A percentile compares a stretch with the other conserved stretches of the same genome.
Evolutionary conservation across 2,113 vertebrate genomes (phyloP).

Genomic region (Dinomys branickii): DNA sequence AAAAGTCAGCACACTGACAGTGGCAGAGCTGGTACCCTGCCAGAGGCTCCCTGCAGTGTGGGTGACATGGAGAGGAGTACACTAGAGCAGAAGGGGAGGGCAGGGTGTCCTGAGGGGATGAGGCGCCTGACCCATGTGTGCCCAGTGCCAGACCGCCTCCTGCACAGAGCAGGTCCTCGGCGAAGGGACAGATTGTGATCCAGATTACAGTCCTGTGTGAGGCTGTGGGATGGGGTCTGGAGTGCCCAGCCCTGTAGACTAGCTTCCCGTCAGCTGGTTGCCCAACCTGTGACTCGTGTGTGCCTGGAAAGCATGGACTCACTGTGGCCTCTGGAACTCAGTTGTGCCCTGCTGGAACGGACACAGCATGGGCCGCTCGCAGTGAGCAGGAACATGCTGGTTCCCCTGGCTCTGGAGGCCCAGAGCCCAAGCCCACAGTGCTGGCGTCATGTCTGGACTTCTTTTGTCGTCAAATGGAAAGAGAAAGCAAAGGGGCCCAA

Average conservation of each 20-base stretch:
- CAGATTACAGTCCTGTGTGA: background rate
- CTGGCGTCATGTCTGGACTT: background rate
- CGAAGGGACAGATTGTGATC: background rate
- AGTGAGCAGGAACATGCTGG: background rate
- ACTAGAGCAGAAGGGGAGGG: background rate
- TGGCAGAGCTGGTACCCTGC: background rate
- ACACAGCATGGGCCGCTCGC: background rate
- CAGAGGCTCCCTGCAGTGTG: background rate
- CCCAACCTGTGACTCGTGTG: fast-evolving
- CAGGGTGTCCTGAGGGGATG: no score
- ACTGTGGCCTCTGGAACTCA: background rate
- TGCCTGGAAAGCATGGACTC: background rate
- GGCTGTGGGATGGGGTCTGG: background rate
- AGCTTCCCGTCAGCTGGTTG: background rate
- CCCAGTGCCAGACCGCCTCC: no score
- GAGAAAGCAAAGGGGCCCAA: background rate
- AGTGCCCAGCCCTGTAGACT: fast-evolving
- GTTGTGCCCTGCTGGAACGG: background rate
- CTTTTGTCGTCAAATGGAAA: background rate
- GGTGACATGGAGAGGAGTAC: no score
- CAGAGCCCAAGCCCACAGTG: background rate
- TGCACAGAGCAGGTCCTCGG: no score
- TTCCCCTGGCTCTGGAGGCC: background rate
- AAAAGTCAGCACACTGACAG: background rate
- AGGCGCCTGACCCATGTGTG: fast-evolving